Percentiles rank a stretch among this genome's conserved stretches.
These are phyloP conservation scores for Bicyclus anynana DNA, from an alignment of 1,140 invertebrate genomes.

Conservation along the genomic window DNA sequence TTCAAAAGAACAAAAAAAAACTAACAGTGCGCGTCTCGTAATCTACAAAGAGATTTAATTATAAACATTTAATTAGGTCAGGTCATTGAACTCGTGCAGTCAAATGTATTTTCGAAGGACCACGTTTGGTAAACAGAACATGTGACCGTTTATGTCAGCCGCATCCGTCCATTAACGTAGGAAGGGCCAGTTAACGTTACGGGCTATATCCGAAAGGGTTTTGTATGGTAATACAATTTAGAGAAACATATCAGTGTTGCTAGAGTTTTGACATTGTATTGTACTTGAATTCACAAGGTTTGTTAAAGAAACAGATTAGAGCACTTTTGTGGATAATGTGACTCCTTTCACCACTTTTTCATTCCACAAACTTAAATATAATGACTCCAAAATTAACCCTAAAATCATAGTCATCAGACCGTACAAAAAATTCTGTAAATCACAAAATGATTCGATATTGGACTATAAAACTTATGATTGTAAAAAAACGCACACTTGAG, in stretches of 20 bases:
- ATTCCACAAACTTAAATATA: too few relatives aligned
- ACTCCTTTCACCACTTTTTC: too few relatives aligned
- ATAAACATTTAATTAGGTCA: constrained; percentile 15
- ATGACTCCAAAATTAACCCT: too few relatives aligned
- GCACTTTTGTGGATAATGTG: too few relatives aligned
- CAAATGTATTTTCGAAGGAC: constrained; percentile 15
- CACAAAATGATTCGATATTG: too few relatives aligned
- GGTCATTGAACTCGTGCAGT: constrained; percentile 13
- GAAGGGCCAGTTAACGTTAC: constrained; percentile 3
- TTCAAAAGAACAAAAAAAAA: background rate
- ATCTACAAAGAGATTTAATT: constrained; percentile 3
- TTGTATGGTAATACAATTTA: background rate
- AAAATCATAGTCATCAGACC: too few relatives aligned
- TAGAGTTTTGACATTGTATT: too few relatives aligned
- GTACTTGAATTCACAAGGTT: too few relatives aligned
- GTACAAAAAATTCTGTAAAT: too few relatives aligned
- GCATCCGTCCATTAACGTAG: constrained; percentile 16
- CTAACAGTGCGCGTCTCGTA: background rate
- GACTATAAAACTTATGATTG: constrained; percentile 3
- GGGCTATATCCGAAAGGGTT: background rate
- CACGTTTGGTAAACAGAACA: constrained; percentile 14
- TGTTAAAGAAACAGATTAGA: too few relatives aligned
- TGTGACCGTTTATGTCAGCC: constrained; percentile 16
- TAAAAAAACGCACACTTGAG: background rate
- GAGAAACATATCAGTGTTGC: too few relatives aligned